A percentile compares a stretch with the other conserved stretches of the same genome.
phyloP scores from a whole-genome alignment of 2,797 vertebrate genomes.

The Poeciliopsis turneri region DNA sequence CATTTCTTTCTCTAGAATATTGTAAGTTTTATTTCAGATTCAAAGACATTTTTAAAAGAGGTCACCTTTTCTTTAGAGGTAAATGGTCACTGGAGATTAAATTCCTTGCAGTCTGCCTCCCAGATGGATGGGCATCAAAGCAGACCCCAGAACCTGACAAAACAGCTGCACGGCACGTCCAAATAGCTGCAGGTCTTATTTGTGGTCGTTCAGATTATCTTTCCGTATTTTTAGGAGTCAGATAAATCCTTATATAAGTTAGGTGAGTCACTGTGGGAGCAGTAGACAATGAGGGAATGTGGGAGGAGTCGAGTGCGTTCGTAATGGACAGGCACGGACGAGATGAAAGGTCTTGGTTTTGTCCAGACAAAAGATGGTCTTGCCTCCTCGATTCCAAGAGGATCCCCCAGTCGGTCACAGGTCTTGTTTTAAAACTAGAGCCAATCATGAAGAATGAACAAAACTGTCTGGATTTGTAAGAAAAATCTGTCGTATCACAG shows the following conservation, averaged over 20 bases:
- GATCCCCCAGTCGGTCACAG: slow-evolving; percentile 26
- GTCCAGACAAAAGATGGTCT: slow-evolving; percentile 33
- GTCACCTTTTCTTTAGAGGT: neutral
- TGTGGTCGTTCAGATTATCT: slow-evolving; percentile 67
- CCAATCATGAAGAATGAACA: neutral
- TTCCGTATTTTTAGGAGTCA: slow-evolving; percentile 78
- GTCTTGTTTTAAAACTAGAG: slow-evolving; percentile 17
- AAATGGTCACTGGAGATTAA: slow-evolving; percentile 25
- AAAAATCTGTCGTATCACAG: slow-evolving; percentile 2
- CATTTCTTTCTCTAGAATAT: neutral
- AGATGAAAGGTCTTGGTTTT: slow-evolving; percentile 46
- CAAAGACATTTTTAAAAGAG: neutral
- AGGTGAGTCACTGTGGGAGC: slow-evolving; percentile 67
- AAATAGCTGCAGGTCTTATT: slow-evolving; percentile 63
- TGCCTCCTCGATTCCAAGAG: slow-evolving; percentile 19
- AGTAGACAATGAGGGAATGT: slow-evolving; percentile 64
- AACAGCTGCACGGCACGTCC: slow-evolving; percentile 68
- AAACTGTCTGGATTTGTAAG: neutral
- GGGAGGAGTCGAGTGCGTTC: slow-evolving; percentile 41
- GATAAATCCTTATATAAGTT: slow-evolving; percentile 74
- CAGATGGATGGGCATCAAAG: slow-evolving; percentile 61
- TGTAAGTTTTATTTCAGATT: neutral
- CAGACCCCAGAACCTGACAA: slow-evolving; percentile 34
- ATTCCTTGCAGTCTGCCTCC: slow-evolving; percentile 30
- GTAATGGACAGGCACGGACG: slow-evolving; percentile 23